phyloP scores from a whole-genome alignment of 2,113 vertebrate species.

The Donacobius atricapilla region DNA sequence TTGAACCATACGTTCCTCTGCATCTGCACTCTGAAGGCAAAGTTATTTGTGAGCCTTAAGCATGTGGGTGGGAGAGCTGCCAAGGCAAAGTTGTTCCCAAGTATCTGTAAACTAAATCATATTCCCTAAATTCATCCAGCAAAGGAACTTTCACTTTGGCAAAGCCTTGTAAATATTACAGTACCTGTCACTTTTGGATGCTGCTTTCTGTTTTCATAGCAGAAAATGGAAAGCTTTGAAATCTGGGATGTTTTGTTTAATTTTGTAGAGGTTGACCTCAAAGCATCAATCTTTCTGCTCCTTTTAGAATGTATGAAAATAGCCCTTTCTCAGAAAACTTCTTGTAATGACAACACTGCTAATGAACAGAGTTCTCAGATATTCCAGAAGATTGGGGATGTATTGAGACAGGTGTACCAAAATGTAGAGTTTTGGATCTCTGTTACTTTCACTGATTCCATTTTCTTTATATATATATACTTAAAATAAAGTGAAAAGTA shows the following conservation, averaged over 20 bases:
- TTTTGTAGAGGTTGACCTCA: constrained; percentile 41
- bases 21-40: constrained; percentile 2
- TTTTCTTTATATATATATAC: background rate
- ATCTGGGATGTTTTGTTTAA: constrained; percentile 42
- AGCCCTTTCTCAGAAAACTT: background rate
- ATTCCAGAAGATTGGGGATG: background rate
- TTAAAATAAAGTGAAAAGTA: background rate
- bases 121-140: constrained; percentile 42
- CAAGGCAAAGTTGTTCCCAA: constrained; percentile 43
- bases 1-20: background rate
- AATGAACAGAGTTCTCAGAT: background rate
- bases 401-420: background rate
- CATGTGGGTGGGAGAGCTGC: constrained; percentile 30
- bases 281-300: constrained; percentile 44
- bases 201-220: constrained; percentile 40
- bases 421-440: background rate
- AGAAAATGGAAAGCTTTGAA: constrained; percentile 46
- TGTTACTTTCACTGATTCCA: background rate
- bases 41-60: constrained; percentile 37
- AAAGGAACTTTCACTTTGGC: constrained; percentile 38
- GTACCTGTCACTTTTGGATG: constrained; percentile 61
- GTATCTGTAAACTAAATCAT: constrained; percentile 51
- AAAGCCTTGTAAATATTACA: constrained; percentile 58
- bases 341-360: background rate
- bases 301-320: constrained; percentile 21